These are phyloP conservation scores for Crossocerus cetratus DNA, from an alignment of 2,888 invertebrate genomes.

Conservation along the genomic window DNA sequence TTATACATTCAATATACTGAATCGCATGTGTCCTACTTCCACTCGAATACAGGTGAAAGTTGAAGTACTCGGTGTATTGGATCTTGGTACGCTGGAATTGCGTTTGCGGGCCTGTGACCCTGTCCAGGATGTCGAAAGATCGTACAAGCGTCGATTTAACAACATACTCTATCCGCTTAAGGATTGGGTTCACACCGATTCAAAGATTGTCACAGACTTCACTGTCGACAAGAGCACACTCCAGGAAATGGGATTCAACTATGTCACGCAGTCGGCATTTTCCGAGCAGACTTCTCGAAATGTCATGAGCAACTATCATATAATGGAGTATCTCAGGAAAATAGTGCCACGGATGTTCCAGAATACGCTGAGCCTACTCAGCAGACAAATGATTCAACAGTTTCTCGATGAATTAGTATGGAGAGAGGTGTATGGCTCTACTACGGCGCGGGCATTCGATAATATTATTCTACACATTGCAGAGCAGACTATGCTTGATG, in stretches of 20 bases:
- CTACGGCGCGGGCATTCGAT: conserved; percentile 88
- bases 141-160: conserved; percentile 88
- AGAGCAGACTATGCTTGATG: conserved; percentile 86
- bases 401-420: conserved; percentile 93
- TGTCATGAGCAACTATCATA: conserved; percentile 83
- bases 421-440: conserved; percentile 90
- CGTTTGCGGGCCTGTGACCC: conserved; percentile 91
- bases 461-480: conserved; percentile 88
- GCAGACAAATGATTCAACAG: conserved; percentile 92
- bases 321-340: conserved; percentile 92
- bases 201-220: conserved; percentile 88
- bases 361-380: conserved; percentile 89
- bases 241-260: conserved; percentile 87
- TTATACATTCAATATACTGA: not conserved
- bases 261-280: conserved; percentile 82
- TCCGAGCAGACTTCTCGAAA: conserved; percentile 78
- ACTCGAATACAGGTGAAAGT: conserved; percentile 83
- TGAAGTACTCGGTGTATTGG: conserved; percentile 90
- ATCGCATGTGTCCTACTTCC: not conserved
- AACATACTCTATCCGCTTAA: conserved; percentile 89
- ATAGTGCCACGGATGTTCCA: conserved; percentile 95
- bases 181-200: conserved; percentile 88
- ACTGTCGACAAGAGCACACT: conserved; percentile 90
- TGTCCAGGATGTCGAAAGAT: conserved; percentile 86
- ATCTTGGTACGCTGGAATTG: conserved; percentile 83